Conservation (phyloP, 2,888 invertebrate species). For the Tenthredo mesomela region DNA sequence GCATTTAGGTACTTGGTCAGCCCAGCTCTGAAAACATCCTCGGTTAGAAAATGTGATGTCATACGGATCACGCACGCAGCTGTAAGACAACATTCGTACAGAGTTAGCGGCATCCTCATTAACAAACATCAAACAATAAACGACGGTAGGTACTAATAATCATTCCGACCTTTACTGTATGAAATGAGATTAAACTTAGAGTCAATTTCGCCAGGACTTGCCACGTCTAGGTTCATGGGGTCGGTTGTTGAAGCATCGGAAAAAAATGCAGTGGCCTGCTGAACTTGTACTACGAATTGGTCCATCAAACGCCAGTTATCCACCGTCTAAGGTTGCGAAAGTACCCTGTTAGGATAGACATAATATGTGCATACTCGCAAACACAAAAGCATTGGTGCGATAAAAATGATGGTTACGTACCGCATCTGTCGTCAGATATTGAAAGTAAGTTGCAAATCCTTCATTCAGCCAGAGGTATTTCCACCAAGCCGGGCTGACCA, state of each 20-base stretch:
- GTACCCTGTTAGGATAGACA: background rate
- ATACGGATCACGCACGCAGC: slow-evolving; percentile 80
- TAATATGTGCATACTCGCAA: background rate
- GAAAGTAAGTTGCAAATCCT: slow-evolving; percentile 80
- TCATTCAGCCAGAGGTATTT: slow-evolving; percentile 76
- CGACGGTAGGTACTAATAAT: background rate
- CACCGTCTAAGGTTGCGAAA: slow-evolving; percentile 76
- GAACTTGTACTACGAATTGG: slow-evolving; percentile 78
- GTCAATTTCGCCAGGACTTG: slow-evolving; percentile 79
- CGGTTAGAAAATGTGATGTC: slow-evolving; percentile 80
- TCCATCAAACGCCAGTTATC: slow-evolving; percentile 81
- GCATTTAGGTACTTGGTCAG: slow-evolving; percentile 76
- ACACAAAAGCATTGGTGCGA: slow-evolving; percentile 44
- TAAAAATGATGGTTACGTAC: slow-evolving; percentile 61
- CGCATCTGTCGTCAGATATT: slow-evolving; percentile 73
- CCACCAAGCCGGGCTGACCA: slow-evolving; percentile 76
- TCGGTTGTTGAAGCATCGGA: slow-evolving; percentile 77
- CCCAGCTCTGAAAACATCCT: slow-evolving; percentile 81
- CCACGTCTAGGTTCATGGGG: slow-evolving; percentile 79
- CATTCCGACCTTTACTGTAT: slow-evolving; percentile 80
- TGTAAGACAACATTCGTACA: slow-evolving; percentile 51
- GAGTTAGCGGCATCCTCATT: background rate
- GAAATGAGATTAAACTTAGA: slow-evolving; percentile 81
- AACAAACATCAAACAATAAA: background rate
- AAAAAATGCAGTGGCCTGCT: slow-evolving; percentile 73